phyloP scores from a whole-genome alignment of 2,797 vertebrate species.

The Chrosomus eos region DNA sequence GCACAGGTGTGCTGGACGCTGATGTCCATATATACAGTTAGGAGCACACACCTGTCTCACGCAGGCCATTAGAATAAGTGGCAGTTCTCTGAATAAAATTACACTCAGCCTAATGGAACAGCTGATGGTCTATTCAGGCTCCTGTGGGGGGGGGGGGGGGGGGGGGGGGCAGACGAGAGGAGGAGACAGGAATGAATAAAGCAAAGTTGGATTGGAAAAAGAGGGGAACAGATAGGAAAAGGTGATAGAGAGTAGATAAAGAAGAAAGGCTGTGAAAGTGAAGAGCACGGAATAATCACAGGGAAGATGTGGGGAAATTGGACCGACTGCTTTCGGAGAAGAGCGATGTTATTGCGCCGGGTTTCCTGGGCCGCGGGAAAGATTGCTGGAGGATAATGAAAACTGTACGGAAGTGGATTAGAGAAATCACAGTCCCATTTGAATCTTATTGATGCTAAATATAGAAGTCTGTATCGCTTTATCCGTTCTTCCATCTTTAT shows the following conservation, averaged over 20 bases:
- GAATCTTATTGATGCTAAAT: constrained; percentile 43
- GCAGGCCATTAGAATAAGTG: constrained; percentile 81
- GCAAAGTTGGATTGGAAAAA: constrained; percentile 13
- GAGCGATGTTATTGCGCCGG: not conserved
- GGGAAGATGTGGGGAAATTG: constrained; percentile 23
- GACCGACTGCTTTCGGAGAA: constrained; percentile 16
- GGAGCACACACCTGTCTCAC: constrained; percentile 59
- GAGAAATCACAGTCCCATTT: constrained; percentile 45
- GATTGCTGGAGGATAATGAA: constrained; percentile 32
- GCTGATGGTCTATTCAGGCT: constrained; percentile 78
- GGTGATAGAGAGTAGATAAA: constrained; percentile 21
- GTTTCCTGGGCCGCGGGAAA: constrained; percentile 13
- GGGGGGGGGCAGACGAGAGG: no score
- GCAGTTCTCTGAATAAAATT: constrained; percentile 80
- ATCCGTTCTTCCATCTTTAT: constrained; percentile 54
- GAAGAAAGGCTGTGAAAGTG: not conserved
- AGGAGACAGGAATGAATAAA: constrained; percentile 30
- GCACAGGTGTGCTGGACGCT: constrained; percentile 55
- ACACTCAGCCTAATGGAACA: constrained; percentile 82
- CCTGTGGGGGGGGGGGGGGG: no score
- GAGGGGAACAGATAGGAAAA: constrained; percentile 25
- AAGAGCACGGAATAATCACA: constrained; percentile 9
- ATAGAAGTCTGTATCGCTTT: constrained; percentile 41
- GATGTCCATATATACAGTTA: constrained; percentile 33
- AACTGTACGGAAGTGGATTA: constrained; percentile 41